Evolutionary conservation across 2,113 vertebrate species (phyloP).

Genomic region (Chitala chitala): DNA sequence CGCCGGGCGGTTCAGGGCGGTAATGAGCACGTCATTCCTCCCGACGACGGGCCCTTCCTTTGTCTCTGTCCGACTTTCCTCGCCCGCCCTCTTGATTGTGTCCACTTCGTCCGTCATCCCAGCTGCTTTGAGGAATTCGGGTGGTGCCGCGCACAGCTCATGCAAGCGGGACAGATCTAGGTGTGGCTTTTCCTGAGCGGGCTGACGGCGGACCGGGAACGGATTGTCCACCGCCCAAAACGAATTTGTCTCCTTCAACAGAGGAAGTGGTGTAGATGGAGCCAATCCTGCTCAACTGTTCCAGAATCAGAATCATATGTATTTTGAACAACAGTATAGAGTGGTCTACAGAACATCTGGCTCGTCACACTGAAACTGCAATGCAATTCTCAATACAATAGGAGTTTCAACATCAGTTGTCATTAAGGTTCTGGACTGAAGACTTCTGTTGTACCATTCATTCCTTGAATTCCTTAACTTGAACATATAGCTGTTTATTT

Average conservation of each 20-base stretch:
- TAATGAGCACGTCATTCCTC: no score
- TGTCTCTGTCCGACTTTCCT: constrained; percentile 33
- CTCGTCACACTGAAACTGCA: no score
- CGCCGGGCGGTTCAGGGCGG: no score
- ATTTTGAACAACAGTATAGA: no score
- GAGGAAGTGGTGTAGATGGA: not conserved
- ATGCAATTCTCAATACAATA: no score
- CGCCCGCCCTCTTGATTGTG: constrained; percentile 45
- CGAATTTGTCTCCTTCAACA: not conserved
- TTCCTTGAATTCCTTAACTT: not conserved
- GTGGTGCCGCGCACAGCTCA: constrained; percentile 40
- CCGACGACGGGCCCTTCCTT: constrained; percentile 38
- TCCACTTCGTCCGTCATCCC: constrained; percentile 44
- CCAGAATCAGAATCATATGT: no score
- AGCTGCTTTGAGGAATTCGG: constrained; percentile 39
- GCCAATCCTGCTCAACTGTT: no score
- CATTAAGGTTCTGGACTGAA: not conserved
- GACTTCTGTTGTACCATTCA: not conserved
- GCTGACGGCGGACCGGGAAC: constrained; percentile 44
- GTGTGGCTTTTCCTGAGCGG: constrained; percentile 61
- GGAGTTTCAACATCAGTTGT: no score
- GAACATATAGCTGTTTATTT: not conserved
- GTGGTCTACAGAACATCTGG: no score
- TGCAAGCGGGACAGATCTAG: constrained; percentile 56
- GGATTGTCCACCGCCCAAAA: constrained; percentile 32